phyloP scores from a whole-genome alignment of 2,888 invertebrate genomes.

The Andrena camellia region DNA sequence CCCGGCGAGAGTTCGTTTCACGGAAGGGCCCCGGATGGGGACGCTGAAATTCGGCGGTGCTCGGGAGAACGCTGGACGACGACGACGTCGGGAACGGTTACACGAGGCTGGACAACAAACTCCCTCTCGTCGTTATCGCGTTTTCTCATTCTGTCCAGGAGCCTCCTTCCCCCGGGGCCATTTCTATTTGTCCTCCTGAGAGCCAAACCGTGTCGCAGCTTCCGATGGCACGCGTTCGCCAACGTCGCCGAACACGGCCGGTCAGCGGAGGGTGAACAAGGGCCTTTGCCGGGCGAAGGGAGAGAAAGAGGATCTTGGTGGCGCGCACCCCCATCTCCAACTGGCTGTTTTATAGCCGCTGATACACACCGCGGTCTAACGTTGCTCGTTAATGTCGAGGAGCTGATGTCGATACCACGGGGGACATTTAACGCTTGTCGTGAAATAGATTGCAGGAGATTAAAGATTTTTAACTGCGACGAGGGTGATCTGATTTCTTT shows the following conservation, averaged over 20 bases:
- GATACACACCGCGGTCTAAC: conserved; percentile 69
- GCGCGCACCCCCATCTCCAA: conserved; percentile 50
- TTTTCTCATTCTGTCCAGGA: conserved; percentile 67
- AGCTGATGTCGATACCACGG: conserved; percentile 41
- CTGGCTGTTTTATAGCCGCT: conserved; percentile 76
- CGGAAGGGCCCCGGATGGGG: conserved; percentile 26
- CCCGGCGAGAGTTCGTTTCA: conserved; percentile 13
- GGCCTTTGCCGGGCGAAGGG: conserved; percentile 20
- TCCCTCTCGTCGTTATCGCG: conserved; percentile 80
- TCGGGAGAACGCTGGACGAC: conserved; percentile 37
- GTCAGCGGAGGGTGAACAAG: conserved; percentile 42
- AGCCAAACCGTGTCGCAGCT: conserved; percentile 83
- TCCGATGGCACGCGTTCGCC: conserved; percentile 78
- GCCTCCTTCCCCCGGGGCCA: conserved; percentile 70
- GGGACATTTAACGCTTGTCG: conserved; percentile 48
- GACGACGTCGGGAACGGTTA: conserved; percentile 56
- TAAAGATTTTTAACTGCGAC: background rate
- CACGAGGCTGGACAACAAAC: conserved; percentile 74
- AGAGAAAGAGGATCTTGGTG: conserved; percentile 37
- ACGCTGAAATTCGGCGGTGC: conserved; percentile 61
- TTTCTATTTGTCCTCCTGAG: conserved; percentile 84
- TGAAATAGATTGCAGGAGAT: background rate
- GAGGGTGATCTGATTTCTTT: background rate
- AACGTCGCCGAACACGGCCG: conserved; percentile 63
- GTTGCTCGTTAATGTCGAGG: conserved; percentile 52